Percentiles rank a stretch among this genome's conserved stretches.
Evolutionary conservation across 2,888 invertebrate genomes (phyloP).

Genomic region (Hofmannophila pseudospretella): DNA sequence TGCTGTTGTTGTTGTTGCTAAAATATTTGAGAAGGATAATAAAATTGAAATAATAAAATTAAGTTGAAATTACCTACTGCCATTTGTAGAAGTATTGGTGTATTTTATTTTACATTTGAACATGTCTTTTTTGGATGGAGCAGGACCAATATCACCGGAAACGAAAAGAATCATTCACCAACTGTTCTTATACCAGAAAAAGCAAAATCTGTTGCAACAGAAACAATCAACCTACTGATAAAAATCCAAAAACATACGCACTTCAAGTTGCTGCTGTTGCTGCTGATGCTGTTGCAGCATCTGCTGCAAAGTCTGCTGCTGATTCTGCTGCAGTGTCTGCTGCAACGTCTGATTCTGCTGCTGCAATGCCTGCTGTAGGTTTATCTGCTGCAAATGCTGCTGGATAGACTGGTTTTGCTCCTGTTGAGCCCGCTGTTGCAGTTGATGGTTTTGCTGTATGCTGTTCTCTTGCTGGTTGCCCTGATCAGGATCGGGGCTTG

Average conservation of each 20-base stretch:
- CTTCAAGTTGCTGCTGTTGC: conserved; percentile 35
- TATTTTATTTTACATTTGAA: too few relatives aligned
- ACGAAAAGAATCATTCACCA: too few relatives aligned
- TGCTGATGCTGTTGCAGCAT: conserved; percentile 43
- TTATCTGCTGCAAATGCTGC: conserved; percentile 50
- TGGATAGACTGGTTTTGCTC: conserved; percentile 58
- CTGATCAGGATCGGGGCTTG: conserved; percentile 63
- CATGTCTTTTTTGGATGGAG: too few relatives aligned
- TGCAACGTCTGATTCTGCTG: conserved; percentile 59
- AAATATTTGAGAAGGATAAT: too few relatives aligned
- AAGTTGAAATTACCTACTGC: too few relatives aligned
- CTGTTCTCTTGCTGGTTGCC: conserved; percentile 71
- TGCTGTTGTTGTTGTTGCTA: conserved; percentile 42
- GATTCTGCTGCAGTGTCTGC: conserved; percentile 53
- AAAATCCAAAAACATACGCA: too few relatives aligned
- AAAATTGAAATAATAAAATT: too few relatives aligned
- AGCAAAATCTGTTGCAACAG: too few relatives aligned
- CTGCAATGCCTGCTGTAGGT: conserved; percentile 34
- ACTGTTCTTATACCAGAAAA: too few relatives aligned
- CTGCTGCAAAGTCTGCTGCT: conserved; percentile 38
- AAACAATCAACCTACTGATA: too few relatives aligned
- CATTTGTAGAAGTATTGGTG: too few relatives aligned
- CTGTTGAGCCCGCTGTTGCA: conserved; percentile 52
- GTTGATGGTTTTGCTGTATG: conserved; percentile 58
- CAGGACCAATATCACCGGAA: too few relatives aligned